Base-by-base conservation (phyloP, 2,888 invertebrate species). In the Myopa testacea region DNA sequence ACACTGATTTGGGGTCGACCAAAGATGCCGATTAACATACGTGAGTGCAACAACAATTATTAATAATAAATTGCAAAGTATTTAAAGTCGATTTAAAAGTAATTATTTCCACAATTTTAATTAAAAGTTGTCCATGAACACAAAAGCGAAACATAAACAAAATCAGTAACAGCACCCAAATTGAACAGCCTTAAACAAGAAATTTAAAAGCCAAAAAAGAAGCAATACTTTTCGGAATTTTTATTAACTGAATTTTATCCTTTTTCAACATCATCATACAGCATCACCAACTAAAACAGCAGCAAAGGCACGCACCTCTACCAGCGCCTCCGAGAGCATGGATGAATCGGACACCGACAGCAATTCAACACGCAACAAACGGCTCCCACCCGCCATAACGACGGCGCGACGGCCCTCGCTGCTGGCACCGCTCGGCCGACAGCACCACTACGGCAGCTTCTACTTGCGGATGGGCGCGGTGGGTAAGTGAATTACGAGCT, bases 401-500 rank as follows among this genome's bases (percentile, higher is more conserved):
- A 80, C 89, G 80, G 90, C 91, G 76, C 91, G 89, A 84, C 91
- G 81, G 84, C 92, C 86, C 89, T 93, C 72, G 62, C 78, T 90
- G 68, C 81, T 90, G 81, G 90, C 92, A 3, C 86, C 88, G 16
- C 88, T 92, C 67, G 92, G 92, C 3, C 90, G 91, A 77, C 91
- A 91, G 80, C 94, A 95, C 83, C 96, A 96, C 88, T 96, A 96
- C 85, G 97, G 97, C 73, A 96, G 96, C 89, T 97, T 97, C 89
- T 97, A 97, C 89, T 91, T 97, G 79, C 92, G 97, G 83, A 95
- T 97, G 95, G 97, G 97, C 34, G 97, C 97, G 80, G 96, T 97
- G 82, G 95, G 95, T 95, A 88, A 91, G 92, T 89, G 75, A 75
- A 81, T 77, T 63, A 70, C 19, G n/a, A 45, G 75, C 34, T 12